Conservation (phyloP, 2,113 vertebrate genomes). For the Trematocara variabile region DNA sequence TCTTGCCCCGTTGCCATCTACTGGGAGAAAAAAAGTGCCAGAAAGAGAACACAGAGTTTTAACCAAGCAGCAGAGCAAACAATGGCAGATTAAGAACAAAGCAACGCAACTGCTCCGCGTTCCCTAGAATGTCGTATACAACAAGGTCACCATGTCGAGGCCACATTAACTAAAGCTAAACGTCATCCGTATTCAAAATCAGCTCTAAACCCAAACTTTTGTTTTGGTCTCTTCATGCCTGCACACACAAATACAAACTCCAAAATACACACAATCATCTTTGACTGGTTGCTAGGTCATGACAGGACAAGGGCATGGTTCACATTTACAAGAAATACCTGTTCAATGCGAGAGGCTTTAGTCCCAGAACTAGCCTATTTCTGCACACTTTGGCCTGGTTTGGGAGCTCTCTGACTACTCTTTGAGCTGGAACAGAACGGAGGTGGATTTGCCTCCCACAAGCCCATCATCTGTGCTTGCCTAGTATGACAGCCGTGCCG, state of each 20-base stretch:
- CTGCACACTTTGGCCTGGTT: constrained; percentile 45
- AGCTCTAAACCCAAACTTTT: neutral
- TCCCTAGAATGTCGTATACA: neutral
- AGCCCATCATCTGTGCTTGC: constrained; percentile 51
- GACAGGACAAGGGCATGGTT: neutral
- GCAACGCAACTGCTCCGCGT: neutral
- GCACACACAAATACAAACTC: neutral
- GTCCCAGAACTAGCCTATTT: constrained; percentile 36
- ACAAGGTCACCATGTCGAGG: neutral
- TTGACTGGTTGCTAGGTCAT: neutral
- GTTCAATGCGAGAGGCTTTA: neutral
- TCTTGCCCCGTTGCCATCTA: neutral
- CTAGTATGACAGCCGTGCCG: constrained; percentile 42
- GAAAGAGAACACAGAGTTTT: constrained; percentile 5
- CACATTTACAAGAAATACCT: neutral
- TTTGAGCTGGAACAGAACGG: constrained; percentile 61
- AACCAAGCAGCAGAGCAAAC: constrained; percentile 35
- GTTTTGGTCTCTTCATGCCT: neutral
- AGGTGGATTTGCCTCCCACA: constrained; percentile 61
- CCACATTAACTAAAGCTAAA: neutral
- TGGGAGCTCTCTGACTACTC: constrained; percentile 35
- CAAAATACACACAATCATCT: neutral
- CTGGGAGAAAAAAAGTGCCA: constrained; percentile 22
- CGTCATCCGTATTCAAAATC: neutral
- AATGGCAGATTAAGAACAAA: constrained; percentile 31